Percentiles rank a stretch among this genome's conserved stretches.
phyloP scores from a whole-genome alignment of 2,113 vertebrate genomes.

The Atlantisia rogersi region DNA sequence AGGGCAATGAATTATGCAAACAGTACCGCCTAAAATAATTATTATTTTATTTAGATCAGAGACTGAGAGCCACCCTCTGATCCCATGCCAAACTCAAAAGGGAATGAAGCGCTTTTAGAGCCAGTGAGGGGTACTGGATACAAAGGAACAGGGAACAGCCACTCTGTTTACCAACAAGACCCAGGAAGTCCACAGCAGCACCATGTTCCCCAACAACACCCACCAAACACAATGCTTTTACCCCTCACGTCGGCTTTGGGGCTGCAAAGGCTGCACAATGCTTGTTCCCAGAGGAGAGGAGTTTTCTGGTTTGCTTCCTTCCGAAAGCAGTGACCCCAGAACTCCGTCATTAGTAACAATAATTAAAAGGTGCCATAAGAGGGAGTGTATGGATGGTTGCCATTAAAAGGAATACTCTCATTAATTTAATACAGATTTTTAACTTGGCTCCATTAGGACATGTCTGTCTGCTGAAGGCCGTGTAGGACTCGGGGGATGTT shows the following conservation, averaged over 20 bases:
- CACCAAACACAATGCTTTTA: not conserved
- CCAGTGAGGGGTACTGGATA: not conserved
- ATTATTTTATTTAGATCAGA: conserved; percentile 24
- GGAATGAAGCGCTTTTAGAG: not conserved
- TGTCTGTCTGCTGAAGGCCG: conserved; percentile 75
- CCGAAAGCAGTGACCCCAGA: conserved; percentile 68
- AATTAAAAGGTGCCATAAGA: conserved; percentile 77
- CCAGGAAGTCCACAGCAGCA: not conserved
- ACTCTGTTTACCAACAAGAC: not conserved
- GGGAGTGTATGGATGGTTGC: conserved; percentile 70
- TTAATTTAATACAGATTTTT: conserved; percentile 78
- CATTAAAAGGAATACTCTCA: conserved; percentile 73
- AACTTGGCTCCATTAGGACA: conserved; percentile 75
- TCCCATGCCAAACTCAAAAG: not conserved
- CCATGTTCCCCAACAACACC: fast-evolving
- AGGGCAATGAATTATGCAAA: conserved; percentile 43
- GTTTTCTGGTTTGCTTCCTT: conserved; percentile 58
- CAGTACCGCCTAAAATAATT: not conserved
- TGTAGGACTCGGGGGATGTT: conserved; percentile 61
- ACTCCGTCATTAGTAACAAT: conserved; percentile 75
- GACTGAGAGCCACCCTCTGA: not conserved
- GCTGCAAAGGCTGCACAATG: not conserved
- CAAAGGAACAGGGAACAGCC: not conserved
- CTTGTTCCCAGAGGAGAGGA: conserved; percentile 39
- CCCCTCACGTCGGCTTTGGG: not conserved